Evolutionary conservation across 2,113 vertebrate genomes (phyloP).

Genomic region (Caloenas nicobarica): DNA sequence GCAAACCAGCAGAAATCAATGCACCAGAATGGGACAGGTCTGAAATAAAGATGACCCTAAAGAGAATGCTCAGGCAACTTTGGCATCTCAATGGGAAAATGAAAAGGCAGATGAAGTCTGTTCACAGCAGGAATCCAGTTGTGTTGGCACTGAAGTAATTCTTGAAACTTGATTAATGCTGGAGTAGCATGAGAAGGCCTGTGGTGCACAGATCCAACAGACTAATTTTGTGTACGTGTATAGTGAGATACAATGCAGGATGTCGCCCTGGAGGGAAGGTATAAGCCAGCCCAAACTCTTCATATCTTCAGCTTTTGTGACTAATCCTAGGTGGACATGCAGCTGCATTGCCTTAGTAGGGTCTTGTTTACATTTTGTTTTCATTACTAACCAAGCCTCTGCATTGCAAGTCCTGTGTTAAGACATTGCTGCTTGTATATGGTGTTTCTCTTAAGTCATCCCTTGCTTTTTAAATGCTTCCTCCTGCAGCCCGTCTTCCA

Average conservation of each 20-base stretch:
- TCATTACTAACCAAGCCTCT: background rate
- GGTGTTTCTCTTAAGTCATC: background rate
- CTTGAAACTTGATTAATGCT: background rate
- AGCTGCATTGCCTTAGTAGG: background rate
- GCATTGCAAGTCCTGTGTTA: background rate
- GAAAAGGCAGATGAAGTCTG: background rate
- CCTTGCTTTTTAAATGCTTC: background rate
- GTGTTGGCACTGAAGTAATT: background rate
- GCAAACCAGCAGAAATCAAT: background rate
- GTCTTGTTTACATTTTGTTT: background rate
- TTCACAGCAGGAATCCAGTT: background rate
- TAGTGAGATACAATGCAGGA: background rate
- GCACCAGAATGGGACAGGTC: background rate
- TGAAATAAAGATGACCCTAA: background rate
- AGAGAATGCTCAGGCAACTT: background rate
- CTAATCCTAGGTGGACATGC: background rate
- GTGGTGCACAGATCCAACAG: background rate
- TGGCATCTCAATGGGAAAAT: background rate
- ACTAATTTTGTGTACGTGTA: background rate
- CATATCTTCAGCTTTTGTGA: background rate
- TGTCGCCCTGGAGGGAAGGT: background rate
- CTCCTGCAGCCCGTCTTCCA: background rate
- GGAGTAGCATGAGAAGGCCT: background rate
- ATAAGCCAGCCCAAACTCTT: background rate
- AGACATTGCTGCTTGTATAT: background rate